A percentile compares a stretch with the other conserved stretches of the same genome.
Conservation (phyloP, 2,113 vertebrate species). For the Phalacrocorax carbo region DNA sequence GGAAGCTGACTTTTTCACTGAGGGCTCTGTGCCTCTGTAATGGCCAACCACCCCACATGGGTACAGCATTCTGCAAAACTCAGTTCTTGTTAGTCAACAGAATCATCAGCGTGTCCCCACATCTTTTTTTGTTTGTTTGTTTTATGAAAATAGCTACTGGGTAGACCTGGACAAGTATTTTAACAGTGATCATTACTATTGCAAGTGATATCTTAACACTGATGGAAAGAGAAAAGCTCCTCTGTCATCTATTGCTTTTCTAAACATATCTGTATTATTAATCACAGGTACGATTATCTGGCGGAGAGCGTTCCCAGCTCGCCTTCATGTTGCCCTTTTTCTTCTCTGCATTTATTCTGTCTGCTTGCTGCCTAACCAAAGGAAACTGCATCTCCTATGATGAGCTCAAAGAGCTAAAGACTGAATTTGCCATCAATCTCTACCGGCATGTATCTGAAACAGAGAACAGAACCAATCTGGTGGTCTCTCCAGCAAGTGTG, state of each 20-base stretch:
- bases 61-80: background rate
- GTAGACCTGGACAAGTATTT: background rate
- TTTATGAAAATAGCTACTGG: background rate
- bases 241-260: background rate
- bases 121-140: background rate
- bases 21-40: background rate
- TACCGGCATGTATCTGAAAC: constrained; percentile 67
- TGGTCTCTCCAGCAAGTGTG: constrained; percentile 82
- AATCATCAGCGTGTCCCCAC: background rate
- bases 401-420: constrained; percentile 76
- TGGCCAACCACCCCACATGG: background rate
- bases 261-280: background rate
- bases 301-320: background rate
- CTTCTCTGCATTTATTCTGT: constrained; percentile 65
- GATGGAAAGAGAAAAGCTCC: background rate
- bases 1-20: background rate
- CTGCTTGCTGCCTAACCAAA: constrained; percentile 60
- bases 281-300: constrained; percentile 25
- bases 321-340: constrained; percentile 71
- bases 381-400: constrained; percentile 65
- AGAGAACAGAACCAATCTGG: constrained; percentile 79
- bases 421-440: constrained; percentile 79
- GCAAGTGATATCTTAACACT: background rate
- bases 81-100: background rate
- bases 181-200: background rate